A percentile compares a stretch with the other conserved stretches of the same genome.
Evolutionary conservation across 2,888 invertebrate genomes (phyloP).

Genomic region (Cephus pulcher): DNA sequence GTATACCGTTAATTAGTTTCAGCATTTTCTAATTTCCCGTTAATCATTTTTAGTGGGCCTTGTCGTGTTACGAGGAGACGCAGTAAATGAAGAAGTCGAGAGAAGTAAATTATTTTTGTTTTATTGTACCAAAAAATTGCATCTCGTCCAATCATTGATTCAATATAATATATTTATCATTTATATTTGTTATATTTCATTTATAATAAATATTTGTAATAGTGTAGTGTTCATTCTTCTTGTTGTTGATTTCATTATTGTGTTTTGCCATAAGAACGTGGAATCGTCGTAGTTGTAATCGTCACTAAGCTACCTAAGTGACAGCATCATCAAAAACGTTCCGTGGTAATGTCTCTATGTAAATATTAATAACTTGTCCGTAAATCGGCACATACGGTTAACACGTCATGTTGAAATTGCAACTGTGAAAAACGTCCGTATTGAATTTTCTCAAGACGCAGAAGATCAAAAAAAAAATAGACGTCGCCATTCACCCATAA

Average conservation of each 20-base stretch:
- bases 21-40: no score
- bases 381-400: no score
- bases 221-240: slow-evolving; percentile 51
- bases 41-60: no score
- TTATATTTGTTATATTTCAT: slow-evolving; percentile 42
- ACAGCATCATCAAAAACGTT: slow-evolving; percentile 31
- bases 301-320: slow-evolving; percentile 37
- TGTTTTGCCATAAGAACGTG: slow-evolving; percentile 44
- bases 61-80: no score
- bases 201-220: slow-evolving; percentile 40
- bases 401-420: no score
- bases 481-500: no score
- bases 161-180: slow-evolving; percentile 55
- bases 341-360: slow-evolving; percentile 26
- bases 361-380: no score
- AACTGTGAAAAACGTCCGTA: no score
- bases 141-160: slow-evolving; percentile 55
- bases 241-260: slow-evolving; percentile 36
- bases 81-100: no score
- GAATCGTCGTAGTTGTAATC: slow-evolving; percentile 46
- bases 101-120: slow-evolving; percentile 24
- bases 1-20: no score
- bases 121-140: slow-evolving; percentile 60
- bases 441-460: slow-evolving; percentile 2
- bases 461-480: no score